Conservation (phyloP, 2,797 vertebrate species). For the Xyrichtys novacula region DNA sequence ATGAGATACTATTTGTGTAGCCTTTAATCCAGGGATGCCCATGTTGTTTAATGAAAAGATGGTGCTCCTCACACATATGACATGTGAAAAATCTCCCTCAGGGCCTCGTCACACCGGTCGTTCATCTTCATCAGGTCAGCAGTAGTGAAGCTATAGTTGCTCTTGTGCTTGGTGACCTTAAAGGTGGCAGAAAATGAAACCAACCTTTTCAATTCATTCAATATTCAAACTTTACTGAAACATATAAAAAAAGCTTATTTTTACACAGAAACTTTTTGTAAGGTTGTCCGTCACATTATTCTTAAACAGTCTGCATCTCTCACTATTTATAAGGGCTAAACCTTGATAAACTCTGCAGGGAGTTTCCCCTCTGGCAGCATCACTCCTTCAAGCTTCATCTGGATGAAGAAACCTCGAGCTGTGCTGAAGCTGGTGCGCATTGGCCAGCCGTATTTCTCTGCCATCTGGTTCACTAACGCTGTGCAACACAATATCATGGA, state of each 20-base stretch:
- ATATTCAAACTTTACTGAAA: neutral
- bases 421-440: constrained; percentile 96
- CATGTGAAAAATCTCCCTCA: constrained; percentile 98
- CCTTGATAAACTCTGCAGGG: constrained; percentile 96
- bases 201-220: constrained; percentile 2
- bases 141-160: constrained; percentile 93
- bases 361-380: constrained; percentile 86
- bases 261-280: too few species aligned
- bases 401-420: constrained; percentile 94
- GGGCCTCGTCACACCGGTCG: constrained; percentile 94
- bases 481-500: constrained; percentile 24
- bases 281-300: neutral
- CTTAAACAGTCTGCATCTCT: too few species aligned
- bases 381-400: constrained; percentile 89
- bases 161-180: constrained; percentile 92
- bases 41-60: too few species aligned
- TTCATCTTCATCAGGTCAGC: constrained; percentile 97
- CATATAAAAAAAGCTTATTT: neutral
- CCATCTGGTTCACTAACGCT: constrained; percentile 93
- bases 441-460: constrained; percentile 89
- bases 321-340: too few species aligned
- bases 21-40: too few species aligned
- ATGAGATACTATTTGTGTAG: too few species aligned
- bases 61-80: constrained; percentile 95
- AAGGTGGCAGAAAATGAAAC: constrained; percentile 23